Evolutionary conservation across 2,888 invertebrate species (phyloP), one percentile per base, ranked within the genome.

Genomic region (Torymus tubicola): DNA sequence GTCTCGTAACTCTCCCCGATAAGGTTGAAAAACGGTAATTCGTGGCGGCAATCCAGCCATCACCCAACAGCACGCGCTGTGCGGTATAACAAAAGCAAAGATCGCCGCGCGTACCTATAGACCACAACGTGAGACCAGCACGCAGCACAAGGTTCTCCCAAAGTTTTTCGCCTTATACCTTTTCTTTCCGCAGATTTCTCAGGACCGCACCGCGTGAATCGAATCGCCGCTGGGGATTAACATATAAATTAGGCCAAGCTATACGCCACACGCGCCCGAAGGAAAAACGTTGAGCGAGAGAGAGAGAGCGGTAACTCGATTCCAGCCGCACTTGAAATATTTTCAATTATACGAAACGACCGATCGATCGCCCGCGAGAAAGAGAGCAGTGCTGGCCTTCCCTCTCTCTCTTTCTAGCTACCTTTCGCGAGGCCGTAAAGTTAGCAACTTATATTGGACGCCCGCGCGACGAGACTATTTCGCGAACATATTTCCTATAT

Each of bases 191-290:
- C 31, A 31, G 31, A 31, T 31, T 31, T 31, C 31, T 31, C 31
- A 31, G 5, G 31, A 3, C 5, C 31, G 31, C 24, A 3, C 31
- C 8, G 2, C 31, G 31, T 8, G 31, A 31, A 31, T 31, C 31
- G 31, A 31, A 31, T 31, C 31, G 31, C 31, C 31, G 31, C 31
- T 8, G 31, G 31, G 82, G 83, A 88, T 88, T 88, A 88, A 87
- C 88, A 88, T 88, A 88, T 88, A 88, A 88, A 88, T 88, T 88
- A 88, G 87, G 87, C 85, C 83, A 82, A 83, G 81, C 81, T 71
- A 75, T 5, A 21, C 12, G 31, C 50, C 58, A 8, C 53, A 14
- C 18, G 14, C n/a, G 50, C n/a, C n/a, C n/a, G n/a, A n/a, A 63
- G 65, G 81, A 81, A 82, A 81, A 82, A 78, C 76, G 69, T 68